These are phyloP conservation scores for Dysmachus trigonus DNA, from an alignment of 2,888 invertebrate genomes.

Conservation along the genomic window DNA sequence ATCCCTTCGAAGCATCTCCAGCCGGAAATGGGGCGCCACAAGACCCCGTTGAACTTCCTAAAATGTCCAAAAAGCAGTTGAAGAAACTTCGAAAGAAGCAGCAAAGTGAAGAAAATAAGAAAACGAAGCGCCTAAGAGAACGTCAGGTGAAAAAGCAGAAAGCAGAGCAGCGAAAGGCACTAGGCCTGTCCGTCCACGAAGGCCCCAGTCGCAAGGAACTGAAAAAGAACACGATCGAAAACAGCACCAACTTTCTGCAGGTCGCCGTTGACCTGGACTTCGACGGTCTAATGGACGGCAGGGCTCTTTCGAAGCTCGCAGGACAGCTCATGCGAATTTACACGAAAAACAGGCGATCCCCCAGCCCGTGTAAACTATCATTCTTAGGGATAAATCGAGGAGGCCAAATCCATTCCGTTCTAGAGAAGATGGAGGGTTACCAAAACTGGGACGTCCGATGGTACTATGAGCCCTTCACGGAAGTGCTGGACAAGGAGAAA, in stretches of 20 bases:
- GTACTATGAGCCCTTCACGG: constrained; percentile 72
- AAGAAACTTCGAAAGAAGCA: constrained; percentile 76
- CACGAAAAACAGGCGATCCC: constrained; percentile 84
- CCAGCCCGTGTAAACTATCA: constrained; percentile 82
- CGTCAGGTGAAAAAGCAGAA: constrained; percentile 76
- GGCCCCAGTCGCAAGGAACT: constrained; percentile 84
- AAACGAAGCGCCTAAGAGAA: constrained; percentile 76
- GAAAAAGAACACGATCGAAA: constrained; percentile 76
- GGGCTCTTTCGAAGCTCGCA: constrained; percentile 86
- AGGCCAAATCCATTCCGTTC: constrained; percentile 76
- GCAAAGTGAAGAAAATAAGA: constrained; percentile 77
- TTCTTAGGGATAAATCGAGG: constrained; percentile 76
- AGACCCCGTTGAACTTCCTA: background rate
- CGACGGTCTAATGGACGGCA: constrained; percentile 88
- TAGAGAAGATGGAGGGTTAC: constrained; percentile 86
- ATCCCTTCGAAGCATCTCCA: background rate
- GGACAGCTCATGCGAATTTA: constrained; percentile 93
- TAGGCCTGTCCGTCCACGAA: constrained; percentile 70
- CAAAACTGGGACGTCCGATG: constrained; percentile 92
- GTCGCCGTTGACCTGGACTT: constrained; percentile 91
- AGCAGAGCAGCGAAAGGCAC: constrained; percentile 73
- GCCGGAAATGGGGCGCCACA: background rate
- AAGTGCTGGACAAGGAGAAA: constrained; percentile 78
- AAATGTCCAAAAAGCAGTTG: constrained; percentile 70
- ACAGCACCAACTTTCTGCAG: constrained; percentile 70